These are phyloP conservation scores for Chlamydotis undulata DNA, from an alignment of 2,113 vertebrate genomes.

Conservation along the genomic window DNA sequence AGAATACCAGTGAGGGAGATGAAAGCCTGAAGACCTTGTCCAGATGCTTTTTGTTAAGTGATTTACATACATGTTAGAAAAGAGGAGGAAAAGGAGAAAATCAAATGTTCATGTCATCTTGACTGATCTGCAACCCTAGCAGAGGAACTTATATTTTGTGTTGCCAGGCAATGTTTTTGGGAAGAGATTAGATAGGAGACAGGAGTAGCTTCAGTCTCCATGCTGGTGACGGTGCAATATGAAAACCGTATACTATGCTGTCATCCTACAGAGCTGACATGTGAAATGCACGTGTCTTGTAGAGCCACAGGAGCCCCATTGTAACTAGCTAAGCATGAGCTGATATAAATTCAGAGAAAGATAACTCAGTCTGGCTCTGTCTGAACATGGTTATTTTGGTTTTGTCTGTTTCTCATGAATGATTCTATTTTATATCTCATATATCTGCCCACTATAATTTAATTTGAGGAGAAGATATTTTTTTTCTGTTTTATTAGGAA, in stretches of 20 bases:
- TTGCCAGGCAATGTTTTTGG: background rate
- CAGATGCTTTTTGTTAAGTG: background rate
- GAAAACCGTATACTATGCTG: background rate
- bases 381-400: background rate
- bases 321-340: background rate
- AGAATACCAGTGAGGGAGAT: background rate
- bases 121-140: background rate
- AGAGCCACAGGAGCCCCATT: background rate
- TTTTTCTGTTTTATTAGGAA: background rate
- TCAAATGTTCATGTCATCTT: background rate
- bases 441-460: background rate
- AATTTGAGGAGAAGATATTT: background rate
- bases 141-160: background rate
- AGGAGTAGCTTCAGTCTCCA: background rate
- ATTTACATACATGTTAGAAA: background rate
- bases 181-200: background rate
- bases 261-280: background rate
- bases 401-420: background rate
- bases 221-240: background rate
- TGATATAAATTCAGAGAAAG: background rate
- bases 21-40: background rate
- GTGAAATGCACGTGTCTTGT: background rate
- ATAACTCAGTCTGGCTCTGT: background rate
- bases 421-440: background rate
- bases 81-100: background rate